Percentiles rank a stretch among this genome's conserved stretches.
These are phyloP conservation scores for Penaeus japonicus DNA, from an alignment of 1,140 invertebrate species.

Conservation along the genomic window DNA sequence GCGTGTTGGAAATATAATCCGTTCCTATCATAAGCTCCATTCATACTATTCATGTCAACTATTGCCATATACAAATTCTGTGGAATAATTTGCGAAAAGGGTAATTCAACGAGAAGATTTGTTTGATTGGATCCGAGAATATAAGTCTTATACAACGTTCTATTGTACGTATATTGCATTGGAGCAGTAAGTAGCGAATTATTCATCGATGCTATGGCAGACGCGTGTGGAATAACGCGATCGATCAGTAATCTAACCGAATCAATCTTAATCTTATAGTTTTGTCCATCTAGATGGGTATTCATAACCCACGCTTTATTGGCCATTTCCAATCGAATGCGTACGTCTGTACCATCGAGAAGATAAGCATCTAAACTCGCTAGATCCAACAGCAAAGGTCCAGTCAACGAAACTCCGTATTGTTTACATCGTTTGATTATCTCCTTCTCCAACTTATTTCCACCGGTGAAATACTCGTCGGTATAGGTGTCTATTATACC, in stretches of 20 bases:
- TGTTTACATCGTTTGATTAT: background rate
- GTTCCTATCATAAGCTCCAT: background rate
- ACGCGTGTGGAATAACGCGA: background rate
- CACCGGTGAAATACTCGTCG: background rate
- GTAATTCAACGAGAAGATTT: background rate
- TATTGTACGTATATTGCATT: constrained; percentile 17
- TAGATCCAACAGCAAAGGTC: background rate
- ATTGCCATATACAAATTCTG: background rate
- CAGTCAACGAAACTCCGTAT: background rate
- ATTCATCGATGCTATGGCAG: background rate
- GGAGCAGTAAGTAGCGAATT: background rate
- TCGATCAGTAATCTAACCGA: background rate
- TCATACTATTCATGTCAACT: constrained; percentile 2
- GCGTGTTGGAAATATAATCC: background rate
- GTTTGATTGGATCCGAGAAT: background rate
- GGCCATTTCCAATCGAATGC: background rate
- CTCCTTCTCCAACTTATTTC: background rate
- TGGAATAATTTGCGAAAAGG: constrained; percentile 19
- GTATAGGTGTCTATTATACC: background rate
- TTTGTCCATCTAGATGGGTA: background rate
- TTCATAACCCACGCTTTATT: constrained; percentile 9
- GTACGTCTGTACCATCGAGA: background rate
- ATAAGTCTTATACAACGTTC: background rate
- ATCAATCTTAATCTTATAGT: background rate
- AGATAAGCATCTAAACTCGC: constrained; percentile 8